Percentiles rank a stretch among this genome's conserved stretches.
Evolutionary conservation across 1,140 invertebrate genomes (phyloP).

Genomic region (Leucophenga varia): DNA sequence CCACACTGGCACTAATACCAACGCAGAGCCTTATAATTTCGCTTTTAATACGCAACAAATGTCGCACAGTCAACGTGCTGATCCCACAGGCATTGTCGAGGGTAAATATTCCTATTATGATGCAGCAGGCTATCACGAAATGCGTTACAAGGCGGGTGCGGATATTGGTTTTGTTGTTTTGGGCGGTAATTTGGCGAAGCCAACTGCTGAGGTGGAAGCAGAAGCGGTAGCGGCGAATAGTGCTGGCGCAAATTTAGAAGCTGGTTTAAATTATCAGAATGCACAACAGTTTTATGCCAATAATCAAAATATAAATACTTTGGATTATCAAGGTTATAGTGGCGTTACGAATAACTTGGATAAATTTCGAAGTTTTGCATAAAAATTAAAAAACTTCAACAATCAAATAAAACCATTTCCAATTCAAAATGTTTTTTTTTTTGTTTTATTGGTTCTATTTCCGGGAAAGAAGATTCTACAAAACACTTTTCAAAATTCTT

Average conservation of each 20-base stretch:
- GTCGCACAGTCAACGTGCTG: conserved; percentile 67
- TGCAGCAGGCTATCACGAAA: conserved; percentile 55
- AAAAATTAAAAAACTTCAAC: conserved; percentile 8
- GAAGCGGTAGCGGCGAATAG: background rate
- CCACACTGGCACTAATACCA: background rate
- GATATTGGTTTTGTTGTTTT: conserved; percentile 47
- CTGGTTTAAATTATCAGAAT: no score
- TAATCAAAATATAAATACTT: no score
- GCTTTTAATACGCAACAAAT: conserved; percentile 59
- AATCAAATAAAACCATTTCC: conserved; percentile 20
- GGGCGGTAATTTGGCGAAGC: conserved; percentile 40
- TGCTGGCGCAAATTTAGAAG: no score
- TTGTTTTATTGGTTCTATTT: conserved; percentile 10
- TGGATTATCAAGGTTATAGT: conserved; percentile 14
- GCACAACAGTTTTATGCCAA: no score
- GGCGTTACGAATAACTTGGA: conserved; percentile 16
- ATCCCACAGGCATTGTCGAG: conserved; percentile 65
- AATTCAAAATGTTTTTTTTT: conserved; percentile 1
- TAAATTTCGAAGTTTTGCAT: conserved; percentile 18
- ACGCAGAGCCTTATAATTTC: conserved; percentile 16
- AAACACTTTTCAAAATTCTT: no score
- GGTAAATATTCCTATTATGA: conserved; percentile 73
- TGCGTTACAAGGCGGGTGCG: conserved; percentile 42
- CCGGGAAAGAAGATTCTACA: no score
- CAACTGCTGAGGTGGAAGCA: conserved; percentile 2